Base-by-base conservation (phyloP, 1,140 invertebrate genomes). In the Atta colombica region DNA sequence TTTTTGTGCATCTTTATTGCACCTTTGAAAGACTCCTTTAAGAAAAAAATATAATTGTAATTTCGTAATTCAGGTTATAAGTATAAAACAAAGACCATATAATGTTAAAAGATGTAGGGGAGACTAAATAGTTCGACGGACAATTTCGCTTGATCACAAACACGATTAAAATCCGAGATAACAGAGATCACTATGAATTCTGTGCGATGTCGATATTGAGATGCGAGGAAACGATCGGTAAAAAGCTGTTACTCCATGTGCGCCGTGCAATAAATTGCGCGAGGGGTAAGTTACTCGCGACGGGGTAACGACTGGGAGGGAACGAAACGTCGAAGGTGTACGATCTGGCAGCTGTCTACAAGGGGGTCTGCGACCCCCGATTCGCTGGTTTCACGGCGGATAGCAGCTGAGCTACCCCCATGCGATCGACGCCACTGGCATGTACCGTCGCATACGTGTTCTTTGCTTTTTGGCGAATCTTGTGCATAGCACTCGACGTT, bases 401-500 rank as follows among this genome's bases (percentile, higher is more conserved):
- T 88, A 91, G 90, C 90, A 91, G 90, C 90, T 91, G 90, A 91
- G 78, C 75, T 90, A 90, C 88, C 89, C 88, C 89, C 85, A 85
- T 88, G 89, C 61, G 78, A n/a, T 61, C 61, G 45, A 45, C 55
- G 65, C 35, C 72, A 58, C 63, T 51, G 55, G 39, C 39, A 31
- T 55, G n/a, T 14, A 55, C 51, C 49, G 69, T 55, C 69, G 35
- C 35, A 45, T 35, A n/a, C 55, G 49, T 84, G 10, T 14, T 77
- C 69, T 28, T 81, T 77, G 77, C 88, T 75, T 77, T 78, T 82
- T 84, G 74, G 77, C 89, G 78, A 89, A 90, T 77, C 81, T 78
- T 69, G 74, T 66, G 77, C 39, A 63, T 45, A 2, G 14, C 25
- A 60, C 68, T 49, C 18, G 21, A 69, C 63, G 31, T 55, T 49